Conservation (phyloP, 2,113 vertebrate genomes). For the Pyxicephalus adspersus region DNA sequence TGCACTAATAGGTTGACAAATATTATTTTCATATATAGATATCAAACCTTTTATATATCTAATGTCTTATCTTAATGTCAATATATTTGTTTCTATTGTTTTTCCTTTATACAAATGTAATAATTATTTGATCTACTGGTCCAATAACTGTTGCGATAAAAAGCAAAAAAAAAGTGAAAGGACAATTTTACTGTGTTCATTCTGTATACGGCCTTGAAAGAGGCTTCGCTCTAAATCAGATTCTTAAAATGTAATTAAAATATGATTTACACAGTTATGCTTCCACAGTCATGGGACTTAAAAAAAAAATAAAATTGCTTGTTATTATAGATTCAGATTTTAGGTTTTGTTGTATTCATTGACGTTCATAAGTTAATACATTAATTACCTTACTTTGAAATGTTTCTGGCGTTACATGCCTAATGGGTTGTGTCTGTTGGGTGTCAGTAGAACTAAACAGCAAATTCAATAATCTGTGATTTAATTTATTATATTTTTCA, state of each 20-base stretch:
- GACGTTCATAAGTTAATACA: slow-evolving; percentile 63
- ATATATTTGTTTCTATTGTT: too few species aligned
- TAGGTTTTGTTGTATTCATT: slow-evolving; percentile 50
- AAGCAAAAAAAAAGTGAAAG: not conserved
- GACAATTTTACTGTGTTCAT: not conserved
- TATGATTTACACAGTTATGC: not conserved
- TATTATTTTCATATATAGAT: too few species aligned
- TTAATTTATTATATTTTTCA: slow-evolving; percentile 80
- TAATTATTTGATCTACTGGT: too few species aligned
- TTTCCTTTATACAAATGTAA: too few species aligned
- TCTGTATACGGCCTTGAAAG: not conserved
- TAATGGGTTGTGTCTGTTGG: slow-evolving; percentile 79
- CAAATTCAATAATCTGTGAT: slow-evolving; percentile 85
- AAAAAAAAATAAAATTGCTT: not conserved
- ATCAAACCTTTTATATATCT: too few species aligned
- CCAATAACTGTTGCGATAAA: not conserved
- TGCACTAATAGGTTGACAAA: too few species aligned
- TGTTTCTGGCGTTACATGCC: slow-evolving; percentile 68
- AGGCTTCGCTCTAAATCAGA: not conserved
- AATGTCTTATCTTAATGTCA: too few species aligned
- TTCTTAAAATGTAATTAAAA: not conserved
- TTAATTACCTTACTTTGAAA: slow-evolving; percentile 63
- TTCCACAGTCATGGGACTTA: not conserved
- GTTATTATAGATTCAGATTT: slow-evolving; percentile 17
- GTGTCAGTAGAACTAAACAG: slow-evolving; percentile 80